Evolutionary conservation across 2,797 vertebrate species (phyloP), one percentile per base, ranked within the genome.

Genomic region (Brachyalestes nurse): DNA sequence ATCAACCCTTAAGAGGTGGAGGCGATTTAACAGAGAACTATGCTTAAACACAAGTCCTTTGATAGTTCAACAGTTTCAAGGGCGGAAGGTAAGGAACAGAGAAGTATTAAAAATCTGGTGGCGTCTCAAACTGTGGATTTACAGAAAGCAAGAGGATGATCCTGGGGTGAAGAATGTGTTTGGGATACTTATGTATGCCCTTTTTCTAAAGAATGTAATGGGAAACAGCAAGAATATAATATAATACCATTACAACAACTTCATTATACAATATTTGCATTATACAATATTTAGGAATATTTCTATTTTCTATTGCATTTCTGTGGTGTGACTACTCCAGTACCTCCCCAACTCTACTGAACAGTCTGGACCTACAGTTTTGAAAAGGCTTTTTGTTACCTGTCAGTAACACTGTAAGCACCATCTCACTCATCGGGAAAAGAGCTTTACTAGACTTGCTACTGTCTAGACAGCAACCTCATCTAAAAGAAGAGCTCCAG

Each of bases 51-150:
- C 66, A 77, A 80, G 67, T 77, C 73, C 69, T 69, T 79, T 82
- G 61, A 79, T 78, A 75, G 78, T 77, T 75, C 61, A 47, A 42
- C n/a, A 72, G 73, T 72, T 83, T 83, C 82, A 80, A 80, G 67
- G 82, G 72, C 74, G 67, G 60, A 67, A 72, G 42, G 66, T 19
- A 25, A 77, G 51, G 75, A 64, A 38, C 61, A 64, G 25, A 62
- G 6, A 66, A 9, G 64, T n/a, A 66, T 21, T 42, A 45, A 40
- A n/a, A 67, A 67, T 45, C 4, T 2, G 8, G 6, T 34, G 79
- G 75, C 65, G 70, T 78, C 23, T 16, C 34, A 79, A 83, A 75
- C n/a, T 47, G 8, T 49, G 57, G 16, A 75, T 47, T 60, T 61
- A 45, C 49, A 57, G 49, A 47, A 75, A 71, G 34, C 23, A 65